Evolutionary conservation across 2,797 vertebrate genomes (phyloP).

Genomic region (Anas flavirostris): DNA sequence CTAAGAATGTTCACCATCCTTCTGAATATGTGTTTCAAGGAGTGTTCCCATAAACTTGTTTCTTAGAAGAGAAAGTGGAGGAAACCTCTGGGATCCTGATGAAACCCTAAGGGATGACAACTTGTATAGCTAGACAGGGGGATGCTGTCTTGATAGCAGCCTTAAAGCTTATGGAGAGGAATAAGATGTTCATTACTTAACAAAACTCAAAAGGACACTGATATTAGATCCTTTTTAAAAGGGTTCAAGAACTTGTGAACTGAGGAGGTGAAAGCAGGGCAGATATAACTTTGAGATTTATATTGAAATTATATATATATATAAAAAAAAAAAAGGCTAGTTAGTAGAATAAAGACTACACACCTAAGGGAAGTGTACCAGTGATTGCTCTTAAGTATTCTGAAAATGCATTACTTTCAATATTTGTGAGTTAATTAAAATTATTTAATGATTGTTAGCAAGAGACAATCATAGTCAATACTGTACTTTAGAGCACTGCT

Average conservation of each 20-base stretch:
- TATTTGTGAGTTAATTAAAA: not conserved
- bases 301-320: not conserved
- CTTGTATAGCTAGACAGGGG: not conserved
- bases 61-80: not conserved
- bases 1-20: not conserved
- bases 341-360: not conserved
- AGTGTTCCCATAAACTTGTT: not conserved
- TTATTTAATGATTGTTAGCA: constrained; percentile 13
- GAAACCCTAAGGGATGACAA: not conserved
- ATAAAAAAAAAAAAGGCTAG: not conserved
- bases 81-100: not conserved
- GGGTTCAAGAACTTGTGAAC: not conserved
- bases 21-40: not conserved
- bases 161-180: not conserved
- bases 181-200: not conserved
- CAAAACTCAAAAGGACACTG: not conserved
- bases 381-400: not conserved
- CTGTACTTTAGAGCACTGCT: not conserved
- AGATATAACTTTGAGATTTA: not conserved
- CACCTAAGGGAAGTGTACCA: not conserved
- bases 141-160: not conserved
- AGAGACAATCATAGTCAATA: not conserved
- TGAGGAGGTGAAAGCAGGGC: not conserved
- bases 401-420: not conserved
- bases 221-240: not conserved